Conservation (phyloP, 2,113 vertebrate species). For the Glaucidium brasilianum region DNA sequence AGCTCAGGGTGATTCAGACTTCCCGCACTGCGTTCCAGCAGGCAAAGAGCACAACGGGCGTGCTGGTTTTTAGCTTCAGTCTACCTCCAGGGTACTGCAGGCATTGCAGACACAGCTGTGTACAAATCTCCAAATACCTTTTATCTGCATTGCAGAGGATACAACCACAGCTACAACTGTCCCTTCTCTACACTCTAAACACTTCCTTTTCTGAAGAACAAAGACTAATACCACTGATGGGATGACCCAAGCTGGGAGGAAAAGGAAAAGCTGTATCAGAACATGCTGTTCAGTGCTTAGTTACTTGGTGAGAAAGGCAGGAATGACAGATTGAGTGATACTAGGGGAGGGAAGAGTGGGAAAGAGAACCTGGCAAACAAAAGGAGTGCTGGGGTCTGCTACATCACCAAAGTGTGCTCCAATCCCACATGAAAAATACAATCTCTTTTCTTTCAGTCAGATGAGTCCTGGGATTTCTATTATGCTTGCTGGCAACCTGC, state of each 20-base stretch:
- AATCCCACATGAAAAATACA: neutral
- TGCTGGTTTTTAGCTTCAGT: neutral
- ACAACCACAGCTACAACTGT: neutral
- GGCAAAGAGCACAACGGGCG: neutral
- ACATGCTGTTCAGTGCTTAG: neutral
- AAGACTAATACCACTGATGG: neutral
- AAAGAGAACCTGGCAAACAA: neutral
- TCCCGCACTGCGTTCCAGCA: neutral
- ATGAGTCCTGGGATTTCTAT: neutral
- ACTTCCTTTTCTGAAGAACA: neutral
- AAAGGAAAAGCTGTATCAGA: neutral
- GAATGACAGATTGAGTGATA: neutral
- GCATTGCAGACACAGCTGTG: neutral
- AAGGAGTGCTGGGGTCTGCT: neutral
- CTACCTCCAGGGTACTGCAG: neutral
- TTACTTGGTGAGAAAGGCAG: neutral
- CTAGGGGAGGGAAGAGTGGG: neutral
- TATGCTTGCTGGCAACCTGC: neutral
- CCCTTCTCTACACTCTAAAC: neutral
- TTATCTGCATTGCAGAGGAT: neutral
- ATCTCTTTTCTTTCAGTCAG: neutral
- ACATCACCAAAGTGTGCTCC: neutral
- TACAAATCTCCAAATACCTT: neutral
- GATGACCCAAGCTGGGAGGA: neutral
- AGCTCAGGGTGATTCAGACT: neutral